Conservation (phyloP, 2,113 vertebrate genomes). For the Speoplatyrhinus poulsoni region DNA sequence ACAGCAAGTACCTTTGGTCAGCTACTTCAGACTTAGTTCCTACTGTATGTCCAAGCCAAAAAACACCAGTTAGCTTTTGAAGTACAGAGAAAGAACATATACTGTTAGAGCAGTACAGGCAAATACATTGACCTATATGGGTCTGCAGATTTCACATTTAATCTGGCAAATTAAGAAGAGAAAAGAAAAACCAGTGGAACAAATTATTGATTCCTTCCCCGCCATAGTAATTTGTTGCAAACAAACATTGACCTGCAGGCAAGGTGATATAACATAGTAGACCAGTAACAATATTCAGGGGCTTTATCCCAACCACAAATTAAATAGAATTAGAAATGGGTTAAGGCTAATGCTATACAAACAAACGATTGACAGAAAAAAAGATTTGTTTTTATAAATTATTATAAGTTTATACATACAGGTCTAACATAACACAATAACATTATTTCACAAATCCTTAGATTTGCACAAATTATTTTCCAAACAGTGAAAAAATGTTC, state of each 20-base stretch:
- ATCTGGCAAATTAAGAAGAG: constrained; percentile 19
- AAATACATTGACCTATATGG: constrained; percentile 38
- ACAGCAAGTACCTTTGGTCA: constrained; percentile 67
- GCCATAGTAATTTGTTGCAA: constrained; percentile 23
- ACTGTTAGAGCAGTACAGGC: constrained; percentile 45
- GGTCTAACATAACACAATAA: not conserved
- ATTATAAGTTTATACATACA: not conserved
- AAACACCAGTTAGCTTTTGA: constrained; percentile 44
- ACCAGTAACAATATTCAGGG: constrained; percentile 17
- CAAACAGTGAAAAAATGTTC: constrained; percentile 33
- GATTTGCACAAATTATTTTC: constrained; percentile 3
- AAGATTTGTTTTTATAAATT: not conserved
- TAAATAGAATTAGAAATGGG: not conserved
- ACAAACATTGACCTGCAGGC: constrained; percentile 48
- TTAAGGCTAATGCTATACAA: constrained; percentile 10
- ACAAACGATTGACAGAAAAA: constrained; percentile 7
- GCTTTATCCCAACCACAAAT: not conserved
- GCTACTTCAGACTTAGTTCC: constrained; percentile 57
- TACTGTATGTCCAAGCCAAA: constrained; percentile 36
- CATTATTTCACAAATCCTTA: constrained; percentile 8
- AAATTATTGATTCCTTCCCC: constrained; percentile 10
- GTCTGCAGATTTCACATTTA: constrained; percentile 43
- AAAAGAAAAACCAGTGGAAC: constrained; percentile 25
- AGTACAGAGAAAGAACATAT: constrained; percentile 39
- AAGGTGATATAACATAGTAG: constrained; percentile 18